A percentile compares a stretch with the other conserved stretches of the same genome.
These are phyloP conservation scores for Phrynocephalus vlangalii DNA, from an alignment of 2,797 vertebrate species.

Conservation along the genomic window DNA sequence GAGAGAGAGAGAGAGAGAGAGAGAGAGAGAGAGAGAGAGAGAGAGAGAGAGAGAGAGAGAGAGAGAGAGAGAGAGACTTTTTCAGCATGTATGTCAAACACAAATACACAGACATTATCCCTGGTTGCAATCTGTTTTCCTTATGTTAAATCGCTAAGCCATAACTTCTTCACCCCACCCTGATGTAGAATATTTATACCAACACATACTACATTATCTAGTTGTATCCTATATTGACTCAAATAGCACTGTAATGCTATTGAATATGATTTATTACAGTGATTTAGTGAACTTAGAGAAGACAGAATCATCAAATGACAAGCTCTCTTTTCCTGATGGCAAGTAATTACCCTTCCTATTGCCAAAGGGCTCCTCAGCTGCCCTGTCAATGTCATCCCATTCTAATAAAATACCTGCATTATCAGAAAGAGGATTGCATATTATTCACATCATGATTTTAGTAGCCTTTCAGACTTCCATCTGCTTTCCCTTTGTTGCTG, in stretches of 20 bases:
- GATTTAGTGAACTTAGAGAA: constrained; percentile 75
- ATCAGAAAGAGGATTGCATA: constrained; percentile 62
- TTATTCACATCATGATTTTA: constrained; percentile 63
- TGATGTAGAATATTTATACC: too few relatives aligned
- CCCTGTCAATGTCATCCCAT: constrained; percentile 66
- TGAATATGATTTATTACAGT: constrained; percentile 71
- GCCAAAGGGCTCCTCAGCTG: constrained; percentile 77
- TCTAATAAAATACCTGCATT: constrained; percentile 67
- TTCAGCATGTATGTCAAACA: too few relatives aligned
- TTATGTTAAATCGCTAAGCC: too few relatives aligned
- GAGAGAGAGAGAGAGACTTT: too few relatives aligned
- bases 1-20: too few relatives aligned
- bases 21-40: too few relatives aligned
- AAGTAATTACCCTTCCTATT: constrained; percentile 78
- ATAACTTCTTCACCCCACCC: too few relatives aligned
- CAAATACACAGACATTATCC: too few relatives aligned
- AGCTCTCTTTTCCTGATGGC: constrained; percentile 72
- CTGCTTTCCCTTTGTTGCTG: constrained; percentile 35
- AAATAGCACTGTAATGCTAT: constrained; percentile 52
- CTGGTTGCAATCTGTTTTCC: too few relatives aligned
- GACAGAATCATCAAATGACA: constrained; percentile 69
- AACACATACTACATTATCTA: neutral
- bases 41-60: too few relatives aligned
- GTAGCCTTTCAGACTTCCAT: constrained; percentile 56
- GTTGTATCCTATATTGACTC: constrained; percentile 32